phyloP scores from a whole-genome alignment of 1,140 invertebrate genomes.

The Druon quercuslanigerum region DNA sequence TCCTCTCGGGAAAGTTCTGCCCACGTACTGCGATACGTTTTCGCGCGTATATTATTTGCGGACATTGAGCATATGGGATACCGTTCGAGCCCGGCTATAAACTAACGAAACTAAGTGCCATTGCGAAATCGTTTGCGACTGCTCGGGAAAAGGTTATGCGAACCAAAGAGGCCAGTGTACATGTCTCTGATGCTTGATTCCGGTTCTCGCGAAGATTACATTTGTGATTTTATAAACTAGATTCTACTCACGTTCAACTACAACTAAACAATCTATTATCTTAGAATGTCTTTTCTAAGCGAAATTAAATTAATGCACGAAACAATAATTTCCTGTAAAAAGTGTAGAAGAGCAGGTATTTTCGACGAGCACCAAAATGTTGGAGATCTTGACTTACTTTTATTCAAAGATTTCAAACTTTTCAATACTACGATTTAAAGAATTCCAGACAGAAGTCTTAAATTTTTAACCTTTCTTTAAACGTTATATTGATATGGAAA shows the following conservation, averaged over 20 bases:
- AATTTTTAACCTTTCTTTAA: no score
- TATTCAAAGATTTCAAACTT: no score
- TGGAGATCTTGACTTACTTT: no score
- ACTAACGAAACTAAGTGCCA: slow-evolving; percentile 61
- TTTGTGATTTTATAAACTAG: slow-evolving; percentile 14
- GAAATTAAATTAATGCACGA: no score
- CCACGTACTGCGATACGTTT: slow-evolving; percentile 56
- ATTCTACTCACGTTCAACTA: not conserved
- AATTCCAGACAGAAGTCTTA: no score
- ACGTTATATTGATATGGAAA: no score
- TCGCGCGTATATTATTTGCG: slow-evolving; percentile 57
- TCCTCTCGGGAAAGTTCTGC: slow-evolving; percentile 54
- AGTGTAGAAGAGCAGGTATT: no score
- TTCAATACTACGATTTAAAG: no score
- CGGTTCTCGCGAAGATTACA: slow-evolving; percentile 23
- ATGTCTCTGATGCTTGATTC: slow-evolving; percentile 25
- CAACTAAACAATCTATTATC: not conserved
- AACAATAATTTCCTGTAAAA: no score
- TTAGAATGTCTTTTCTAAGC: not conserved
- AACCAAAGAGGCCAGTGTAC: slow-evolving; percentile 41
- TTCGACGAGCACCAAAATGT: no score
- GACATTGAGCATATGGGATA: slow-evolving; percentile 41
- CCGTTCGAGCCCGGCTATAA: slow-evolving; percentile 52
- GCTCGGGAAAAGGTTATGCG: slow-evolving; percentile 49
- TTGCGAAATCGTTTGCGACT: slow-evolving; percentile 51